These are phyloP conservation scores for Pteropus rufus DNA, from an alignment of 2,797 vertebrate genomes.

Conservation along the genomic window DNA sequence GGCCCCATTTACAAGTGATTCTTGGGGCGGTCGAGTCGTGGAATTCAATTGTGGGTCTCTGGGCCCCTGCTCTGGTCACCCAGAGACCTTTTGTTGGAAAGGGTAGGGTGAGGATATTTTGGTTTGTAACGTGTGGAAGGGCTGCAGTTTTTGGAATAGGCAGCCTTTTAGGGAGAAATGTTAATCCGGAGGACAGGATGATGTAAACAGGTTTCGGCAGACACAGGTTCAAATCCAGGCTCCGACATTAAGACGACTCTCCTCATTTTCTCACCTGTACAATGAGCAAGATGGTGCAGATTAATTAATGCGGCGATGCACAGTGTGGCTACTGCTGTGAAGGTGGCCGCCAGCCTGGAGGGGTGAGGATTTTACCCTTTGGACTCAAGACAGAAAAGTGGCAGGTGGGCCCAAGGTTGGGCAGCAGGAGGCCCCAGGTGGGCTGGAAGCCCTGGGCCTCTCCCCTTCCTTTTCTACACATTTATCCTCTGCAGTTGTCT, in stretches of 20 bases:
- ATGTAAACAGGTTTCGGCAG: neutral
- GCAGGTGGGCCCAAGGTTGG: neutral
- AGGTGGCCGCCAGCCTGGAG: fast-evolving
- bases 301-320: neutral
- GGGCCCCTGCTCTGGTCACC: neutral
- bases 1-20: neutral
- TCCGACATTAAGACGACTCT: fast-evolving
- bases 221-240: neutral
- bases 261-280: neutral
- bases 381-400: neutral
- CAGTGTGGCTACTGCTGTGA: neutral
- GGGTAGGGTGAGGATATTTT: neutral
- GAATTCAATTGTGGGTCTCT: slow-evolving; percentile 39
- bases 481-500: slow-evolving; percentile 71
- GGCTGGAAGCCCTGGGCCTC: neutral
- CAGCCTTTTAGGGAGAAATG: neutral
- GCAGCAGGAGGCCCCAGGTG: neutral
- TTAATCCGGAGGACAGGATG: neutral
- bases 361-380: neutral
- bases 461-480: neutral
- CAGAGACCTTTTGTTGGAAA: neutral
- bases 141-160: neutral
- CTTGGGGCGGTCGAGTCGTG: neutral
- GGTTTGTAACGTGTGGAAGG: neutral
- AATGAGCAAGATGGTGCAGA: fast-evolving